Evolutionary conservation across 1,140 invertebrate genomes (phyloP).

Genomic region (Dermatophagoides farinae): DNA sequence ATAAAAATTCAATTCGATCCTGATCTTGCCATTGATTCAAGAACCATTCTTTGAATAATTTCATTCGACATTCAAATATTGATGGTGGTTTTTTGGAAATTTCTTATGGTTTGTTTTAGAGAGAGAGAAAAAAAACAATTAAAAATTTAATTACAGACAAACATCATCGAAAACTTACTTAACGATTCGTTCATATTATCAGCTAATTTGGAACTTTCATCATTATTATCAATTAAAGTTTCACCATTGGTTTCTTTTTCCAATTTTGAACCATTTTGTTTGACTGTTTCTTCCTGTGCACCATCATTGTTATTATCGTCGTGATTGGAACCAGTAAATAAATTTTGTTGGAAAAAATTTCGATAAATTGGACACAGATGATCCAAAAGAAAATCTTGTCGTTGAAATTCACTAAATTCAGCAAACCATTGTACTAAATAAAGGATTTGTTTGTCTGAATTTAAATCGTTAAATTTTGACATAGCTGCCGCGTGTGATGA

Average conservation of each 20-base stretch:
- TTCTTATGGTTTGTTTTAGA: no score
- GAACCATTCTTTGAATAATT: slow-evolving; percentile 60
- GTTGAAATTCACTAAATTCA: slow-evolving; percentile 67
- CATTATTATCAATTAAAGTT: slow-evolving; percentile 27
- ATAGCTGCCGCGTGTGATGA: no score
- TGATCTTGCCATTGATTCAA: slow-evolving; percentile 52
- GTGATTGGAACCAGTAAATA: slow-evolving; percentile 23
- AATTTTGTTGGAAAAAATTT: neutral
- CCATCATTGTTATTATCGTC: neutral
- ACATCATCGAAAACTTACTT: neutral
- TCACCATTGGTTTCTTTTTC: slow-evolving; percentile 46
- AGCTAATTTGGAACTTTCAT: neutral
- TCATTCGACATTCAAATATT: slow-evolving; percentile 67
- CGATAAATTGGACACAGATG: slow-evolving; percentile 41
- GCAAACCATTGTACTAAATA: slow-evolving; percentile 66
- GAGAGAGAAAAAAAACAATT: slow-evolving; percentile 21
- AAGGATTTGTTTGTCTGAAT: slow-evolving; percentile 32
- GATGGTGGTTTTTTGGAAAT: slow-evolving; percentile 39
- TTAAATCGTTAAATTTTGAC: neutral
- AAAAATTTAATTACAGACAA: neutral
- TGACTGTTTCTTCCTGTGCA: neutral
- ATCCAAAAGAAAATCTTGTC: slow-evolving; percentile 45
- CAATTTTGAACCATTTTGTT: slow-evolving; percentile 38
- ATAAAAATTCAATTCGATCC: slow-evolving; percentile 30
- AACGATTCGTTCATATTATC: no score